Conservation (phyloP, 2,888 invertebrate species). For the Polietes domitor region DNA sequence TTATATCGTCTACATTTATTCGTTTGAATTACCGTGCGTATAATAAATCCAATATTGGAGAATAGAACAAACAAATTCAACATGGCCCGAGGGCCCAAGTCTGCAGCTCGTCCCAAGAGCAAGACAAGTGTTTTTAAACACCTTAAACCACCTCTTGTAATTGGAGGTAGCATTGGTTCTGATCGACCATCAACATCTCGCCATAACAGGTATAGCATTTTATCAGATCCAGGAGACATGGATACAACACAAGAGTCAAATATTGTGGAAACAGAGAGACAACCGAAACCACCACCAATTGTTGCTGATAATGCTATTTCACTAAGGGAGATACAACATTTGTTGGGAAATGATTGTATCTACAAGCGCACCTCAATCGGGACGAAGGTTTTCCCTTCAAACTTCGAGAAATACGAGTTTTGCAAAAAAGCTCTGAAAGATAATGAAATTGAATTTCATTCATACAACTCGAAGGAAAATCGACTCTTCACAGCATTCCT, state of each 20-base stretch:
- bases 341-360: constrained; percentile 17
- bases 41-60: too few relatives aligned
- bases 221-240: not conserved
- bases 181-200: not conserved
- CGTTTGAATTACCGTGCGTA: too few relatives aligned
- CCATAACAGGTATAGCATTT: too few relatives aligned
- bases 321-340: not conserved
- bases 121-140: not conserved
- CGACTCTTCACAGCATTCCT: not conserved
- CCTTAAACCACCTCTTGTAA: not conserved
- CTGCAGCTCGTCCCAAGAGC: not conserved
- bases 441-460: not conserved
- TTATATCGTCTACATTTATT: too few relatives aligned
- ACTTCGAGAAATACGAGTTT: not conserved
- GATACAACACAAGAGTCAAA: not conserved
- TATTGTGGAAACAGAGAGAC: not conserved
- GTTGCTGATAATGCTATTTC: not conserved
- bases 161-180: not conserved
- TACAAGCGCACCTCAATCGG: too few relatives aligned
- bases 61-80: not conserved
- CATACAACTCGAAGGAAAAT: too few relatives aligned
- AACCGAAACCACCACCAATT: not conserved
- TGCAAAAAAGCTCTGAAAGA: constrained; percentile 7
- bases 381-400: not conserved
- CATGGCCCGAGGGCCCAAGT: not conserved